A percentile compares a stretch with the other conserved stretches of the same genome.
phyloP scores from a whole-genome alignment of 2,113 vertebrate species.

The Cettia cetti region DNA sequence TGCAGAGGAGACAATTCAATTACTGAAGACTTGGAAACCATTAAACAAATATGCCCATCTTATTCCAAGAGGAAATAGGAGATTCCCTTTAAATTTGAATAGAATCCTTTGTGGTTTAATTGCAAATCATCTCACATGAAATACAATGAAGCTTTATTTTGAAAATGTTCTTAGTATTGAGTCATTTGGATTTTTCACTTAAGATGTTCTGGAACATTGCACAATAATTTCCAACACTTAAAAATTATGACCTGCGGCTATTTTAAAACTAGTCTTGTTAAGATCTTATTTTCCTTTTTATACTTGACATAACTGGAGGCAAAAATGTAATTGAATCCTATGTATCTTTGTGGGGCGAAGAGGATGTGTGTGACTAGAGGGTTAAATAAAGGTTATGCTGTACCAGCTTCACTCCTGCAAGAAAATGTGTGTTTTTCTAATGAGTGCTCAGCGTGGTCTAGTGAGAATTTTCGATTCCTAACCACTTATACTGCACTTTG shows the following conservation, averaged over 20 bases:
- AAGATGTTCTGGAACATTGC: neutral
- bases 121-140: constrained; percentile 32
- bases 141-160: constrained; percentile 5
- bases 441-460: neutral
- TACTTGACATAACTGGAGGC: constrained; percentile 24
- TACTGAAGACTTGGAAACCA: constrained; percentile 1
- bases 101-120: neutral
- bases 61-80: neutral
- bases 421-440: neutral
- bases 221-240: constrained; percentile 17
- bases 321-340: constrained; percentile 30
- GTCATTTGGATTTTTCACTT: constrained; percentile 17
- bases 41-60: neutral
- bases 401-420: neutral
- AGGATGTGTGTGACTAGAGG: neutral
- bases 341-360: neutral
- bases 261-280: constrained; percentile 32
- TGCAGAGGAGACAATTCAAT: neutral
- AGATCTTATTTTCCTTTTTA: constrained; percentile 39
- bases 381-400: constrained; percentile 17
- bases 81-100: constrained; percentile 10
- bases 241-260: constrained; percentile 3
- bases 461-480: neutral
- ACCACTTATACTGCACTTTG: neutral
- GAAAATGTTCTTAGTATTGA: constrained; percentile 8